Conservation (phyloP, 2,113 vertebrate genomes). For the Varanus komodoensis region DNA sequence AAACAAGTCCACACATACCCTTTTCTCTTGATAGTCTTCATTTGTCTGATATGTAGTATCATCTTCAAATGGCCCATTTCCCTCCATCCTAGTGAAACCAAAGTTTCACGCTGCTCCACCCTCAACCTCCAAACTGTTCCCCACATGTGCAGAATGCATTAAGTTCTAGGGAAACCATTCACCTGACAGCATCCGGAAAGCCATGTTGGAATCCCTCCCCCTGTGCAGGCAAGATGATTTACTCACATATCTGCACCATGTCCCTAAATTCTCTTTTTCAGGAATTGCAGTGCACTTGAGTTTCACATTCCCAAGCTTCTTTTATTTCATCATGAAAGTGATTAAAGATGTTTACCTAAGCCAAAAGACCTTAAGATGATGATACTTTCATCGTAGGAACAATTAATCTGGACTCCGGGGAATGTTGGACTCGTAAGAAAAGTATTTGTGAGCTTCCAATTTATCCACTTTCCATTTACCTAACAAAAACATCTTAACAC, state of each 20-base stretch:
- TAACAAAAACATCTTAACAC: conserved; percentile 58
- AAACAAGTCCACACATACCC: neutral
- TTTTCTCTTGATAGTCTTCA: conserved; percentile 51
- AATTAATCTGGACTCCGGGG: conserved; percentile 70
- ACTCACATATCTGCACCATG: conserved; percentile 63
- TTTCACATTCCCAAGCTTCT: conserved; percentile 74
- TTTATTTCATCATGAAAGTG: conserved; percentile 80
- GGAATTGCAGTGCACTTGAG: conserved; percentile 72
- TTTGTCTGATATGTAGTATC: neutral
- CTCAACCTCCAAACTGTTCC: conserved; percentile 36
- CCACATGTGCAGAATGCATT: conserved; percentile 57
- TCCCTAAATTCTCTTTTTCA: conserved; percentile 71
- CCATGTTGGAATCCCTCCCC: conserved; percentile 57
- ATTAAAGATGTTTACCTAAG: conserved; percentile 80
- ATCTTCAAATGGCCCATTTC: conserved; percentile 40
- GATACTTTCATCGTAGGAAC: conserved; percentile 70
- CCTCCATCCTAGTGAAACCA: conserved; percentile 55
- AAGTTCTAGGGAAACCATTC: conserved; percentile 55
- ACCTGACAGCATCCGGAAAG: conserved; percentile 66
- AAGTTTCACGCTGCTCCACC: conserved; percentile 60
- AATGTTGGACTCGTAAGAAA: conserved; percentile 66
- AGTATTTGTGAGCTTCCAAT: conserved; percentile 70
- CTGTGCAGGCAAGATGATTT: conserved; percentile 72
- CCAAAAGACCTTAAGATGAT: conserved; percentile 67
- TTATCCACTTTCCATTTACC: conserved; percentile 67